Conservation (phyloP, 1,140 invertebrate species). For the Apis dorsata region DNA sequence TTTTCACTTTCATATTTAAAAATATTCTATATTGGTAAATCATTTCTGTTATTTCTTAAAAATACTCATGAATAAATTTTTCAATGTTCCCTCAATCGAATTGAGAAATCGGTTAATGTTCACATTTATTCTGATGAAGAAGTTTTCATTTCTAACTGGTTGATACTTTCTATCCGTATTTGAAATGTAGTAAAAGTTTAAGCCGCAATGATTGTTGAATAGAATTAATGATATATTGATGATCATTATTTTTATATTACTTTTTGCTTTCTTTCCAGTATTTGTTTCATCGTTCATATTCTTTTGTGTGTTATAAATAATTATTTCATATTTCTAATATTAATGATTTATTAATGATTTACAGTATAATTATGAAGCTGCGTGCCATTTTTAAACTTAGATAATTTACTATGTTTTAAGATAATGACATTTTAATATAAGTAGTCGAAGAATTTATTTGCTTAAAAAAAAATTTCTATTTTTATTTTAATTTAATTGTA, state of each 20-base stretch:
- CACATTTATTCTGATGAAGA: background rate
- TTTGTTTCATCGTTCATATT: background rate
- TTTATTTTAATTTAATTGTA: background rate
- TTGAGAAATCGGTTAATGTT: background rate
- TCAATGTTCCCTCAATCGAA: background rate
- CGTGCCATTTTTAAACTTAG: conserved; percentile 10
- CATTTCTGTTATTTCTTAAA: background rate
- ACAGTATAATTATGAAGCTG: conserved; percentile 1
- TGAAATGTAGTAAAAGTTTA: conserved; percentile 13
- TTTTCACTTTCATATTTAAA: background rate
- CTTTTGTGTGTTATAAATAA: background rate
- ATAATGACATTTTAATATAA: conserved; percentile 2
- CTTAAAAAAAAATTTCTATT: background rate
- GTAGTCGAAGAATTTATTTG: background rate
- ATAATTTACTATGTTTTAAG: background rate
- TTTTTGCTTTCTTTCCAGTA: background rate
- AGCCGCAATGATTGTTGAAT: background rate
- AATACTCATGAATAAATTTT: background rate
- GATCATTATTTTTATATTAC: background rate
- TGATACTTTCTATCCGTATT: conserved; percentile 14
- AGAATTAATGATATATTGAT: background rate
- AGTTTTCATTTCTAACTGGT: background rate
- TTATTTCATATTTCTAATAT: conserved; percentile 13
- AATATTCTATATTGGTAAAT: background rate
- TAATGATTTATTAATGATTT: conserved; percentile 21